A percentile compares a stretch with the other conserved stretches of the same genome.
These are phyloP conservation scores for Nomada fucata DNA, from an alignment of 2,888 invertebrate species.

Conservation along the genomic window DNA sequence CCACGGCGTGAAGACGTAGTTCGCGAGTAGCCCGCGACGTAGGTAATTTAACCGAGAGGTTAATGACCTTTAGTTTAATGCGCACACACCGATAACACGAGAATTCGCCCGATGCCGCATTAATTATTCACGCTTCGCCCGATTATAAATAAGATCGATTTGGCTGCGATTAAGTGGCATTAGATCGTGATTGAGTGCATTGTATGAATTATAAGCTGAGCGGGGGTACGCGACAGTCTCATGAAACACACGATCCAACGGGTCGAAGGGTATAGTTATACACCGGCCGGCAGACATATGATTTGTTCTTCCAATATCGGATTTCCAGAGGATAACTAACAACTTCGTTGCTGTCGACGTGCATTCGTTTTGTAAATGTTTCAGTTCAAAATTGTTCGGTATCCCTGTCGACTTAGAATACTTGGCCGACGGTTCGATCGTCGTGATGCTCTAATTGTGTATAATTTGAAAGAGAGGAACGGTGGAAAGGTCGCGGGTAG, in stretches of 20 bases:
- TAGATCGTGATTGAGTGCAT: not conserved
- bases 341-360: no score
- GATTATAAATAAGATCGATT: not conserved
- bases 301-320: no score
- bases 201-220: not conserved
- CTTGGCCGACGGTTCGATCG: no score
- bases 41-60: slow-evolving; percentile 33
- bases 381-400: no score
- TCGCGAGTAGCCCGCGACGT: not conserved
- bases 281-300: no score
- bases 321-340: no score
- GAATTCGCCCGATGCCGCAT: slow-evolving; percentile 2
- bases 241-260: no score
- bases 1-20: slow-evolving; percentile 26
- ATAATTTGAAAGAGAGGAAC: not conserved
- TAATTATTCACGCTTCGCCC: slow-evolving; percentile 13
- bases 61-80: slow-evolving; percentile 32
- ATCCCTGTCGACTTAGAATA: no score
- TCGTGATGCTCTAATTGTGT: no score
- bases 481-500: no score
- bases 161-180: not conserved
- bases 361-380: no score
- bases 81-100: slow-evolving; percentile 22
- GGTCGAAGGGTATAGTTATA: no score
- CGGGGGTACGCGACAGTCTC: not conserved